phyloP scores from a whole-genome alignment of 2,797 vertebrate species.

The Mastacembelus armatus region DNA sequence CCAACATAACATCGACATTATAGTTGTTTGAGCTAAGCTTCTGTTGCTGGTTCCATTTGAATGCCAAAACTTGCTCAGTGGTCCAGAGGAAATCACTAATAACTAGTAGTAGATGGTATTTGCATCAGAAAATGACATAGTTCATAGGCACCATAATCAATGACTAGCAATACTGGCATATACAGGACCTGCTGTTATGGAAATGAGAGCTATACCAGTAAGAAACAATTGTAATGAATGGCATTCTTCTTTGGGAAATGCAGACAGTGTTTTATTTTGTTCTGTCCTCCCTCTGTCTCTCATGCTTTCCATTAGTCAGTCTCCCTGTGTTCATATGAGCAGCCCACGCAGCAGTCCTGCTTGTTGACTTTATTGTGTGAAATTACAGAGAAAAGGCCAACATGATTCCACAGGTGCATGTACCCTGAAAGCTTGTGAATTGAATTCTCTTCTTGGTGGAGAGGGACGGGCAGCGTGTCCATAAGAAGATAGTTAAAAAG shows the following conservation, averaged over 20 bases:
- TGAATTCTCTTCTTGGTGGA: constrained; percentile 2
- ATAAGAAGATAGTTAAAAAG: constrained; percentile 14
- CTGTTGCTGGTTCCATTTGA: not conserved
- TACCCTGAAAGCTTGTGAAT: constrained; percentile 19
- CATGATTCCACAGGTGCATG: constrained; percentile 31
- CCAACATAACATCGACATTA: not conserved
- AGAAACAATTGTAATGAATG: constrained; percentile 25
- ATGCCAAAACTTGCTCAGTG: not conserved
- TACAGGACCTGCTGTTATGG: not conserved
- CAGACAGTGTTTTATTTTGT: constrained; percentile 23
- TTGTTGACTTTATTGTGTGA: constrained; percentile 66
- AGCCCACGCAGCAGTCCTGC: constrained; percentile 68
- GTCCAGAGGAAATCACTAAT: not conserved
- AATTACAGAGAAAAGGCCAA: constrained; percentile 54
- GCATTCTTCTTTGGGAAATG: constrained; percentile 8
- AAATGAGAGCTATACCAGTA: constrained; percentile 12
- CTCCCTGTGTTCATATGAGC: constrained; percentile 57
- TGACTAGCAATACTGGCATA: not conserved
- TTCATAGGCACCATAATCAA: too few relatives aligned
- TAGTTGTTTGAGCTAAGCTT: not conserved
- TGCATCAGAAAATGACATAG: too few relatives aligned
- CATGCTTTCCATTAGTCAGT: constrained; percentile 49
- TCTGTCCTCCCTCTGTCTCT: constrained; percentile 41
- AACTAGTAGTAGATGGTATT: not conserved
- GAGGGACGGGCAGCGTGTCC: not conserved